A percentile compares a stretch with the other conserved stretches of the same genome.
Evolutionary conservation across 1,140 invertebrate species (phyloP).

Genomic region (Phortica variegata): DNA sequence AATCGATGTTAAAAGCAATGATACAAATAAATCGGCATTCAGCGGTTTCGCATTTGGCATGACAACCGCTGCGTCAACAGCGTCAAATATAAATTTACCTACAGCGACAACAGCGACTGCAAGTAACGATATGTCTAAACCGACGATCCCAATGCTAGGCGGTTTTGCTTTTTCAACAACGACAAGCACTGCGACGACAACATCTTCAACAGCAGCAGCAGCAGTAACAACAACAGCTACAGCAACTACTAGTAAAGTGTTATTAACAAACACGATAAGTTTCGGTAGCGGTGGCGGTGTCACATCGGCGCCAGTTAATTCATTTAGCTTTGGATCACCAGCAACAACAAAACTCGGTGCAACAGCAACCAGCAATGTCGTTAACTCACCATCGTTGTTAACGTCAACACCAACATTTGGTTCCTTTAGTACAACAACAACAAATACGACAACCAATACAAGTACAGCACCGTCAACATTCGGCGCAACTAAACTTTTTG

Average conservation of each 20-base stretch:
- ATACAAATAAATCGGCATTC: background rate
- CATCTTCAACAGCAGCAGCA: slow-evolving; percentile 5
- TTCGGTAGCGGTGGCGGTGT: slow-evolving; percentile 14
- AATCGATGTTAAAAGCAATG: background rate
- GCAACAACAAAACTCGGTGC: too few species aligned
- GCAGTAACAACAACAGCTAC: slow-evolving; percentile 1
- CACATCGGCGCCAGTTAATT: slow-evolving; percentile 3
- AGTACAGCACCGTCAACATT: background rate
- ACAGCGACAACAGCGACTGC: background rate
- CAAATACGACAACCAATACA: slow-evolving; percentile 1
- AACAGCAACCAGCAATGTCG: slow-evolving; percentile 12
- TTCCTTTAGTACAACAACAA: too few species aligned
- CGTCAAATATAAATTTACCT: background rate
- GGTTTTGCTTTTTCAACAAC: background rate
- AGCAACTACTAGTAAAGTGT: too few species aligned
- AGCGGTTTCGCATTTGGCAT: background rate
- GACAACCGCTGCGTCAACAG: slow-evolving; percentile 5
- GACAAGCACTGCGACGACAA: background rate
- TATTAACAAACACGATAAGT: too few species aligned
- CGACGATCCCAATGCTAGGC: too few species aligned
- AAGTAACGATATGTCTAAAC: background rate
- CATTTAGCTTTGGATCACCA: too few species aligned
- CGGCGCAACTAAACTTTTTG: background rate
- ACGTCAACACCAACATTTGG: too few species aligned
- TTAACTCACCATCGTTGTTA: too few species aligned